These are phyloP conservation scores for Lophius americanus DNA, from an alignment of 2,797 vertebrate genomes.

Conservation along the genomic window DNA sequence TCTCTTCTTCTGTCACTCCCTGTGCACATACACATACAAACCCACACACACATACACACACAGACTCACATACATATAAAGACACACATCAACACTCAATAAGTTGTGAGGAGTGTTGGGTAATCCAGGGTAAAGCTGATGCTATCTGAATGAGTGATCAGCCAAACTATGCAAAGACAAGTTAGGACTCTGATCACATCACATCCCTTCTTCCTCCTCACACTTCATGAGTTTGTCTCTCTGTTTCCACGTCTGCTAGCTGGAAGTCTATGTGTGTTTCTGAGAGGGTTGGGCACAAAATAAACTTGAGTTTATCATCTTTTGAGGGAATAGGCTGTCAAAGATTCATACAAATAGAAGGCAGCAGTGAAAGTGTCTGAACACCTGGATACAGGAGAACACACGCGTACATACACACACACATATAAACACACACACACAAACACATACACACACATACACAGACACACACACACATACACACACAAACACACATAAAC, in stretches of 20 bases:
- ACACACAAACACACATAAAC: background rate
- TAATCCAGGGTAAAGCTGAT: constrained; percentile 68
- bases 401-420: background rate
- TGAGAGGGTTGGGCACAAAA: constrained; percentile 1
- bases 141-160: constrained; percentile 60
- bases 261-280: constrained; percentile 16
- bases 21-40: background rate
- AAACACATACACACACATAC: background rate
- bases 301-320: constrained; percentile 12
- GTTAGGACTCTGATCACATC: constrained; percentile 68
- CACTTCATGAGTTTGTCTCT: constrained; percentile 31
- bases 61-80: constrained; percentile 11
- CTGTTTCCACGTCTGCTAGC: constrained; percentile 23
- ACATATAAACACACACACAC: background rate
- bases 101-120: constrained; percentile 58
- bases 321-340: constrained; percentile 2
- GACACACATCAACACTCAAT: constrained; percentile 18
- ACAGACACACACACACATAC: background rate
- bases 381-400: constrained; percentile 47
- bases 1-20: constrained; percentile 58
- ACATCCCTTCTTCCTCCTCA: constrained; percentile 44
- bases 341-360: constrained; percentile 20
- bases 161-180: constrained; percentile 73
- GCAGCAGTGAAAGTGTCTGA: constrained; percentile 37
- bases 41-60: background rate